Conservation (phyloP, 1,140 invertebrate species). For the Bombus polaris region DNA sequence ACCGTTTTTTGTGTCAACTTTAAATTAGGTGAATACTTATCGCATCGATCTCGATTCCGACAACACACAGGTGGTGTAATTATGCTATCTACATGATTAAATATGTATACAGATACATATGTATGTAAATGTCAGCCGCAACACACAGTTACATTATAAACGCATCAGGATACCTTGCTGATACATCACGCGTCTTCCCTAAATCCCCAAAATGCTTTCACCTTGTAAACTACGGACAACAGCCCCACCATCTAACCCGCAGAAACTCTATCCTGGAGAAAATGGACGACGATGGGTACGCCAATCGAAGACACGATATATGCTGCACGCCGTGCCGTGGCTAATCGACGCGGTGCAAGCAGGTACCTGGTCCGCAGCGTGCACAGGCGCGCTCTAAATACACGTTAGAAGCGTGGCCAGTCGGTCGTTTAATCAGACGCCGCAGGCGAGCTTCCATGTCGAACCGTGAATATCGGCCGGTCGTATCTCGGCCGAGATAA, state of each 20-base stretch:
- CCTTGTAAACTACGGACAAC: neutral
- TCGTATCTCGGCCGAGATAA: slow-evolving; percentile 77
- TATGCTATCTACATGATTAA: neutral
- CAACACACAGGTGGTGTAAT: neutral
- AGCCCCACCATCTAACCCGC: neutral
- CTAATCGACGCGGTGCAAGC: slow-evolving; percentile 66
- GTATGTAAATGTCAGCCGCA: neutral
- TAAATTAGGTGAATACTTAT: neutral
- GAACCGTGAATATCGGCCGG: slow-evolving; percentile 79
- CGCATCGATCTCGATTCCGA: neutral
- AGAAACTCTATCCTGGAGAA: neutral
- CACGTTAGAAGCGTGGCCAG: slow-evolving; percentile 65
- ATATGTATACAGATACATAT: neutral
- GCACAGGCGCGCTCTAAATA: slow-evolving; percentile 61
- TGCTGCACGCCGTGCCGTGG: neutral
- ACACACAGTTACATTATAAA: neutral
- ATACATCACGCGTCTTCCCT: neutral
- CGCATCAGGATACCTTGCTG: neutral
- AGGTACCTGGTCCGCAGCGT: slow-evolving; percentile 49
- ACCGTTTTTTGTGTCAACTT: neutral
- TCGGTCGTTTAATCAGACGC: slow-evolving; percentile 74
- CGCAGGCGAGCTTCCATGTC: slow-evolving; percentile 73
- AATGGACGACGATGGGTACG: neutral
- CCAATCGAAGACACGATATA: slow-evolving; percentile 62
- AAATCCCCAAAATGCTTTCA: neutral